Base-by-base conservation (phyloP, 2,888 invertebrate species). In the Choristoneura rosaceana region DNA sequence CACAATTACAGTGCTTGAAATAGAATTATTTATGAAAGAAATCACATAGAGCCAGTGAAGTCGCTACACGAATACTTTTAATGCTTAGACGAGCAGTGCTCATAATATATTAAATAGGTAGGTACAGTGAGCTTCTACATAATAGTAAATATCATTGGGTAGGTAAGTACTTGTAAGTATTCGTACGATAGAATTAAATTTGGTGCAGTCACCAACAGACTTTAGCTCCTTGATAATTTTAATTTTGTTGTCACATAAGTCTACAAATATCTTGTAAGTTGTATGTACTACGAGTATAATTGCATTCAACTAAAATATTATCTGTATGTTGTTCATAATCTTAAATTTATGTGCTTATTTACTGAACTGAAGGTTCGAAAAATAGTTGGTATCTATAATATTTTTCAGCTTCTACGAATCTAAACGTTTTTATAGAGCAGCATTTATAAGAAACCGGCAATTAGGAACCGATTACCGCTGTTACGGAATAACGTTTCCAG, bases 401-500 rank as follows among this genome's bases (percentile, higher is more conserved):
- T 52, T 8, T n/a, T 52, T 10, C 55, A 25, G 9, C 38, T 38
- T 25, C 17, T 9, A 8, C 25, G 25, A 25, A 17, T 25, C 12
- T 15, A 50, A 50, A 15, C 9, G 65, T 87, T 73, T 73, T 73
- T 73, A 73, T 69, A 73, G 50, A 10, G 43, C 60, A 69, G 34
- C 64, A 73, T n/a, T n/a, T n/a, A n/a, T 69, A 64, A 64, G 69
- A 64, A 73, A 73, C 73, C 69, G 59, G 60, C 68, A 50, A 73
- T 73, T 73, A 73, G 58, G 62, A 64, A 64, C 59, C 68, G 68
- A 73, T 68, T 68, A 73, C 43, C 15, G 64, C 64, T 60, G 70
- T 67, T 74, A 55, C 73, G 55, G 66, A 59, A 71, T 67, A 41
- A 34, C 43, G 69, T 69, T 71, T 73, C 88, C 87, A 86, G 88